Conservation (phyloP, 2,113 vertebrate genomes). For the Dissostichus mawsoni region DNA sequence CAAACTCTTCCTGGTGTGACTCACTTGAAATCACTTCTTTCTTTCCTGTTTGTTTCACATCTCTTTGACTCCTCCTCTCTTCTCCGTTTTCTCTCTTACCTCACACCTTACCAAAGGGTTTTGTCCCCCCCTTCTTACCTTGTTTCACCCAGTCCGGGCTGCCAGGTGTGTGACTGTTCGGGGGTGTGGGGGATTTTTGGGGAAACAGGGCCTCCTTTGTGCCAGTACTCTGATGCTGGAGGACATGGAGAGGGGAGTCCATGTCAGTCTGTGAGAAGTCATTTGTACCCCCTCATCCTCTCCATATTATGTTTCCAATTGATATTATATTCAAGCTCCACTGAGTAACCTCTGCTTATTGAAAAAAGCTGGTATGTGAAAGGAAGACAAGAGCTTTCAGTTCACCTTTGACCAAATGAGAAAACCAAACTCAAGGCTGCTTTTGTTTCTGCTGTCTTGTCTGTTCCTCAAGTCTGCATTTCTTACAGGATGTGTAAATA, state of each 20-base stretch:
- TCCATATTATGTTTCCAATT: constrained; percentile 65
- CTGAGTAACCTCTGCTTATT: constrained; percentile 28
- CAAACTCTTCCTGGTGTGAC: constrained; percentile 11
- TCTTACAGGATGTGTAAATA: constrained; percentile 23
- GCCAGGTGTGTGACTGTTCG: constrained; percentile 57
- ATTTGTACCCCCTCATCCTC: constrained; percentile 75
- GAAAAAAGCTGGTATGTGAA: constrained; percentile 53
- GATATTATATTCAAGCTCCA: constrained; percentile 42
- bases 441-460: constrained; percentile 27
- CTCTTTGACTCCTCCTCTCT: neutral
- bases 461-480: constrained; percentile 8
- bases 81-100: neutral
- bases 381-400: constrained; percentile 16
- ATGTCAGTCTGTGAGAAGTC: constrained; percentile 77
- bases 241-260: constrained; percentile 31
- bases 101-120: constrained; percentile 3
- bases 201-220: constrained; percentile 70
- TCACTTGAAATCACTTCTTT: constrained; percentile 51
- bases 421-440: constrained; percentile 13
- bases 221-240: constrained; percentile 53
- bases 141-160: constrained; percentile 17
- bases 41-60: constrained; percentile 19
- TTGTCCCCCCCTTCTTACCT: neutral
- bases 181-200: constrained; percentile 21
- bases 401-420: constrained; percentile 24